These are phyloP conservation scores for Euura lappo DNA, from an alignment of 1,140 invertebrate genomes.

Conservation along the genomic window DNA sequence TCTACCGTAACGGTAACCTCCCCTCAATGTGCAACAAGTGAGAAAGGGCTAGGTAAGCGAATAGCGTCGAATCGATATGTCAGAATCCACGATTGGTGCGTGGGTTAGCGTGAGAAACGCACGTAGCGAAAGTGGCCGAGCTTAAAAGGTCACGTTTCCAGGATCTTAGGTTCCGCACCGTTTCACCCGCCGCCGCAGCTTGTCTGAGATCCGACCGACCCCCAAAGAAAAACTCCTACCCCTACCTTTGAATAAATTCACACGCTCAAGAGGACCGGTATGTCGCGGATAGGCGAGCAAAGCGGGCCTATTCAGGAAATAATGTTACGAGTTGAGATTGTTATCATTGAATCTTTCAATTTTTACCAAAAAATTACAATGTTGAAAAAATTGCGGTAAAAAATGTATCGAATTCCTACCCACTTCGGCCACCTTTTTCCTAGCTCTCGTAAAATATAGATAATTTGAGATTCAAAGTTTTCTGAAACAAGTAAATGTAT, in stretches of 20 bases:
- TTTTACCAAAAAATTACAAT: too few relatives aligned
- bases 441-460: too few relatives aligned
- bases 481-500: too few relatives aligned
- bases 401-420: too few relatives aligned
- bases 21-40: slow-evolving; percentile 41
- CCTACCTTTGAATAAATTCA: background rate
- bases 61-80: background rate
- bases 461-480: too few relatives aligned
- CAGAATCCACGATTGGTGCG: slow-evolving; percentile 26
- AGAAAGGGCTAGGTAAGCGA: background rate
- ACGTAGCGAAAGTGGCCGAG: slow-evolving; percentile 19
- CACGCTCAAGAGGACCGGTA: background rate
- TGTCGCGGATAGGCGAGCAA: too few relatives aligned
- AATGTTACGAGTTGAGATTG: too few relatives aligned
- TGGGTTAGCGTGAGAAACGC: slow-evolving; percentile 45
- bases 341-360: too few relatives aligned
- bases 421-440: too few relatives aligned
- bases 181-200: background rate
- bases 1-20: too few relatives aligned
- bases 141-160: slow-evolving; percentile 47
- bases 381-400: too few relatives aligned
- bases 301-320: too few relatives aligned
- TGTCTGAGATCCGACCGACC: background rate
- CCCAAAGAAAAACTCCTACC: background rate
- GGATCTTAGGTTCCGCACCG: slow-evolving; percentile 33